These are phyloP conservation scores for Poicephalus gulielmi DNA, from an alignment of 2,113 vertebrate species.

Conservation along the genomic window DNA sequence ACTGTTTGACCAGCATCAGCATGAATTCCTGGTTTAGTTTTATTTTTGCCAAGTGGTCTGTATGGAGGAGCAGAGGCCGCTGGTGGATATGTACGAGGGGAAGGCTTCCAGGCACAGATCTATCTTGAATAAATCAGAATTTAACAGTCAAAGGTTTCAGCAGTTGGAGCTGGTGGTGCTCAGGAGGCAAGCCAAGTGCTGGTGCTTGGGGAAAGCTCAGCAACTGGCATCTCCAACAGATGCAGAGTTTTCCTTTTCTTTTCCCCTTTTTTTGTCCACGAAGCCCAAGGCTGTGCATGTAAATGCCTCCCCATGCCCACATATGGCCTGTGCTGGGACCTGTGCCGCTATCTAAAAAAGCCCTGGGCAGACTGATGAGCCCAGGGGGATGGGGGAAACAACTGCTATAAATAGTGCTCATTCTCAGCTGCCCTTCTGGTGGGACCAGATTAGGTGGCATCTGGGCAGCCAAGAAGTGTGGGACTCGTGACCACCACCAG, in stretches of 20 bases:
- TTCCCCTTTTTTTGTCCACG: neutral
- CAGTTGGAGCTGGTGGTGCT: neutral
- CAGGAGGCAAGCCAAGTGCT: neutral
- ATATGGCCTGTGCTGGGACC: constrained; percentile 69
- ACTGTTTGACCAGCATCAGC: neutral
- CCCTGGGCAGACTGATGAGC: constrained; percentile 23
- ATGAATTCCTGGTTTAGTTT: neutral
- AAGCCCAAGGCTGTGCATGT: neutral
- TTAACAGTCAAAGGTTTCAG: neutral
- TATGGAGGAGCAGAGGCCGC: neutral
- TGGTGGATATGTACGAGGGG: neutral
- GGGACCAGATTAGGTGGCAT: constrained; percentile 63
- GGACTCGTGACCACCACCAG: constrained; percentile 15
- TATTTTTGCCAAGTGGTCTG: neutral
- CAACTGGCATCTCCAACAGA: constrained; percentile 56
- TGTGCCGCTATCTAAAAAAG: constrained; percentile 62
- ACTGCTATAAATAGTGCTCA: constrained; percentile 73
- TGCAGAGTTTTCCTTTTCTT: neutral
- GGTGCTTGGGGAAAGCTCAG: neutral
- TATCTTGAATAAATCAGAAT: constrained; percentile 28
- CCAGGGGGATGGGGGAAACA: neutral
- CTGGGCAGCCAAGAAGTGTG: constrained; percentile 31
- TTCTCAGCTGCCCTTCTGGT: constrained; percentile 75
- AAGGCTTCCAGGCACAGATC: neutral
- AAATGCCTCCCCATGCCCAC: constrained; percentile 60